phyloP scores from a whole-genome alignment of 2,797 vertebrate genomes.

The Otolemur crassicaudatus region DNA sequence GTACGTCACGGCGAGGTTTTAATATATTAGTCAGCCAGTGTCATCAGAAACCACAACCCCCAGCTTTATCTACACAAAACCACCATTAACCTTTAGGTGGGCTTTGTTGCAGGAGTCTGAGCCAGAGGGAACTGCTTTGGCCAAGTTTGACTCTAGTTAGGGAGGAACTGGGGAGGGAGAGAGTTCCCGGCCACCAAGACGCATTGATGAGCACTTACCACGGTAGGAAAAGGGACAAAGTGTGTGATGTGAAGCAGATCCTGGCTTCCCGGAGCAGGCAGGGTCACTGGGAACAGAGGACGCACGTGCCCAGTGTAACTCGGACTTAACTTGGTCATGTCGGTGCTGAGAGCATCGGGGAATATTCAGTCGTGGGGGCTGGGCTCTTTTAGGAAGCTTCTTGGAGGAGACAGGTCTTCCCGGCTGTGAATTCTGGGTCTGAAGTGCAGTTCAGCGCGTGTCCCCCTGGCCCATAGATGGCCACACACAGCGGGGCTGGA shows the following conservation, averaged over 20 bases:
- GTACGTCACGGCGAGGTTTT: background rate
- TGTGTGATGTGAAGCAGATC: background rate
- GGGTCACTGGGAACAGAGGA: background rate
- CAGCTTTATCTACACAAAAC: background rate
- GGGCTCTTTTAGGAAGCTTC: background rate
- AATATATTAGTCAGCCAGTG: background rate
- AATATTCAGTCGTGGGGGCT: too few species aligned
- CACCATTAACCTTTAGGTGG: background rate
- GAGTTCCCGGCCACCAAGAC: fast-evolving
- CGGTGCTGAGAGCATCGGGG: background rate
- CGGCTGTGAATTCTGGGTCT: background rate
- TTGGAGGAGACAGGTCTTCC: background rate
- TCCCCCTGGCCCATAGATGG: background rate
- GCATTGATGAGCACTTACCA: background rate
- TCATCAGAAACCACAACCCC: background rate
- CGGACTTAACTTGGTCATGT: background rate
- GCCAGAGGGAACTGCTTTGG: background rate
- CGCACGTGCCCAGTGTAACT: fast-evolving
- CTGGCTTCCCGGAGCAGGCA: background rate
- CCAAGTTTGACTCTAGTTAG: background rate
- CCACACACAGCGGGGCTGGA: fast-evolving
- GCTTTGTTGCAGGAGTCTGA: background rate
- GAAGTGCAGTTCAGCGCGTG: background rate
- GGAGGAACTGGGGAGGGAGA: fast-evolving
- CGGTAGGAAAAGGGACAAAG: background rate